Evolutionary conservation across 2,888 invertebrate species (phyloP).

Genomic region (Macropis europaea): DNA sequence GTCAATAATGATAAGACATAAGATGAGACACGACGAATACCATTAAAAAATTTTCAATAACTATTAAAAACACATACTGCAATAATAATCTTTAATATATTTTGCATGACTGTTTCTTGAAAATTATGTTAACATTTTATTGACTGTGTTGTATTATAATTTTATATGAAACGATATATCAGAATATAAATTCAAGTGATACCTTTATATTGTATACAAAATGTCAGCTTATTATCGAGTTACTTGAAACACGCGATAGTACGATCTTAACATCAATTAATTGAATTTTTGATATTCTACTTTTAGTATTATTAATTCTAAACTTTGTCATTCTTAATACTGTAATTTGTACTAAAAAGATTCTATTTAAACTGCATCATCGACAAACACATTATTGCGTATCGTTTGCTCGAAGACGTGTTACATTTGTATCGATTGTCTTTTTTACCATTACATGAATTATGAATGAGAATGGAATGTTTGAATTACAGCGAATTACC

Average conservation of each 20-base stretch:
- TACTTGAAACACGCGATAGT: constrained; percentile 24
- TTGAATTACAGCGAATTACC: constrained; percentile 1
- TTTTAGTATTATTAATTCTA: constrained; percentile 21
- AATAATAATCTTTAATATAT: constrained; percentile 47
- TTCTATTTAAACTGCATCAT: neutral
- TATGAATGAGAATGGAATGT: constrained; percentile 24
- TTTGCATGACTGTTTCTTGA: constrained; percentile 52
- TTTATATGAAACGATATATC: constrained; percentile 37
- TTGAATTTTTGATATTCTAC: constrained; percentile 18
- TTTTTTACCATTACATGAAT: constrained; percentile 19
- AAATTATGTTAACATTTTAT: constrained; percentile 41
- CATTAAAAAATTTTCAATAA: constrained; percentile 54
- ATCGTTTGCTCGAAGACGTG: constrained; percentile 4
- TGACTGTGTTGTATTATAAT: constrained; percentile 37
- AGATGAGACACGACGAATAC: constrained; percentile 34
- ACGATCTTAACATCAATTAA: constrained; percentile 18
- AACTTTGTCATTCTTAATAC: constrained; percentile 7
- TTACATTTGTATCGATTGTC: constrained; percentile 15
- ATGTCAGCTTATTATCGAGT: constrained; percentile 20
- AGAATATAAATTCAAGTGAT: constrained; percentile 38
- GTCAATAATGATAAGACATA: constrained; percentile 46
- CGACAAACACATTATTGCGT: constrained; percentile 7
- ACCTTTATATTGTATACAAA: constrained; percentile 39
- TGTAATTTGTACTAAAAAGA: constrained; percentile 1
- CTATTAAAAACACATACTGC: constrained; percentile 46